Evolutionary conservation across 2,888 invertebrate species (phyloP).

Genomic region (Siphlonurus alternatus): DNA sequence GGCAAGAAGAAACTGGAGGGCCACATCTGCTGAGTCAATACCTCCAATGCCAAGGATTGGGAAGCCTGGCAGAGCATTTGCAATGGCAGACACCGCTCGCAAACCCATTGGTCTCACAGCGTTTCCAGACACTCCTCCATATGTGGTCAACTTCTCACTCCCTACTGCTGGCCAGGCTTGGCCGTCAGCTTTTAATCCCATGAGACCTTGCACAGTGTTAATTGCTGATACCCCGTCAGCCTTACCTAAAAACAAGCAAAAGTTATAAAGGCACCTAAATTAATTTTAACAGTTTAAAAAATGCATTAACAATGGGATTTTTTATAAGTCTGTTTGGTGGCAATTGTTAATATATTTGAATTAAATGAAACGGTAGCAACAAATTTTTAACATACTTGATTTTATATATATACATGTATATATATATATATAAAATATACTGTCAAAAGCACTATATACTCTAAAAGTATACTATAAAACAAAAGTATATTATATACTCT

Average conservation of each 20-base stretch:
- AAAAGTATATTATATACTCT: too few relatives aligned
- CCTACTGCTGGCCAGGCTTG: constrained; percentile 90
- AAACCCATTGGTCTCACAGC: constrained; percentile 91
- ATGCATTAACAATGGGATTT: background rate
- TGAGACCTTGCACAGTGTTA: constrained; percentile 91
- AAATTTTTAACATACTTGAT: too few relatives aligned
- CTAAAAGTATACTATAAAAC: too few relatives aligned
- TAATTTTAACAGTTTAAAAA: background rate
- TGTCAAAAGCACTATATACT: too few relatives aligned
- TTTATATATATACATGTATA: too few relatives aligned
- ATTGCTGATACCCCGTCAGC: constrained; percentile 95
- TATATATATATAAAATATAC: too few relatives aligned
- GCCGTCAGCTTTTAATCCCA: constrained; percentile 66
- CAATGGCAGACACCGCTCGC: constrained; percentile 78
- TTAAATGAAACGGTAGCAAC: too few relatives aligned
- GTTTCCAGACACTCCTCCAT: constrained; percentile 87
- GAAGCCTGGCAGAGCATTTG: constrained; percentile 65
- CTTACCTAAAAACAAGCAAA: constrained; percentile 39
- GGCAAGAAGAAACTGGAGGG: constrained; percentile 84
- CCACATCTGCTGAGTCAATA: constrained; percentile 89
- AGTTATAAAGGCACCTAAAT: background rate
- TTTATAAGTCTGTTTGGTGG: background rate
- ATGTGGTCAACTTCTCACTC: constrained; percentile 60
- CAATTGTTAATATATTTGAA: too few relatives aligned
- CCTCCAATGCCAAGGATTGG: constrained; percentile 94